phyloP scores from a whole-genome alignment of 2,797 vertebrate species.

The Galago senegalensis region DNA sequence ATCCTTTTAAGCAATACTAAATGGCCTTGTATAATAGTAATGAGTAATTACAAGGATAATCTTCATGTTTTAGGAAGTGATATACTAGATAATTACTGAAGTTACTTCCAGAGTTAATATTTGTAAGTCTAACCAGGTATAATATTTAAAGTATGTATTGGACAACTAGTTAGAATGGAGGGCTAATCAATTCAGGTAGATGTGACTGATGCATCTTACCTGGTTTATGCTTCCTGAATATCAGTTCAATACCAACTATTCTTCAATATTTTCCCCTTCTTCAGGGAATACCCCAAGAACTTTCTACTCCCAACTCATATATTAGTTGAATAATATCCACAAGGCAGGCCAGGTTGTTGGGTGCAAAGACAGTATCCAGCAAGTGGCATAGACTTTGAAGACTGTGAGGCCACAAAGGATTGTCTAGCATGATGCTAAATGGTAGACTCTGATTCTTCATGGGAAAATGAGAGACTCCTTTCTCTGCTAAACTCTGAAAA shows the following conservation, averaged over 20 bases:
- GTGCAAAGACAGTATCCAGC: not conserved
- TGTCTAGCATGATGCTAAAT: not conserved
- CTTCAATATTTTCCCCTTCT: not conserved
- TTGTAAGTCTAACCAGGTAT: not conserved
- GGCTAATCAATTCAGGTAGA: not conserved
- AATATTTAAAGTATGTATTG: slow-evolving; percentile 42
- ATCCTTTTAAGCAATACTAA: not conserved
- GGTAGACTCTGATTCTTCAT: not conserved
- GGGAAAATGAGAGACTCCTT: not conserved
- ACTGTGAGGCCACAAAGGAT: not conserved
- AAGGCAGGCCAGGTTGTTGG: not conserved
- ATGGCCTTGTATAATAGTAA: not conserved
- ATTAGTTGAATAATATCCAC: not conserved
- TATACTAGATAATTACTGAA: not conserved
- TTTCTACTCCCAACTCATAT: not conserved
- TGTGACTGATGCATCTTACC: not conserved
- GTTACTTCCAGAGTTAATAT: not conserved
- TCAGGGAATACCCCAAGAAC: not conserved
- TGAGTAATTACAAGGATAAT: not conserved
- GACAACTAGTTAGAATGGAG: not conserved
- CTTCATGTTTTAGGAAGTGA: not conserved
- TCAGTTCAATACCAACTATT: not conserved
- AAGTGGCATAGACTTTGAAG: not conserved
- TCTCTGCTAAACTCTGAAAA: not conserved
- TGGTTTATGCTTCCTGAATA: not conserved